Conservation (phyloP, 2,888 invertebrate genomes). For the Merodon equestris region DNA sequence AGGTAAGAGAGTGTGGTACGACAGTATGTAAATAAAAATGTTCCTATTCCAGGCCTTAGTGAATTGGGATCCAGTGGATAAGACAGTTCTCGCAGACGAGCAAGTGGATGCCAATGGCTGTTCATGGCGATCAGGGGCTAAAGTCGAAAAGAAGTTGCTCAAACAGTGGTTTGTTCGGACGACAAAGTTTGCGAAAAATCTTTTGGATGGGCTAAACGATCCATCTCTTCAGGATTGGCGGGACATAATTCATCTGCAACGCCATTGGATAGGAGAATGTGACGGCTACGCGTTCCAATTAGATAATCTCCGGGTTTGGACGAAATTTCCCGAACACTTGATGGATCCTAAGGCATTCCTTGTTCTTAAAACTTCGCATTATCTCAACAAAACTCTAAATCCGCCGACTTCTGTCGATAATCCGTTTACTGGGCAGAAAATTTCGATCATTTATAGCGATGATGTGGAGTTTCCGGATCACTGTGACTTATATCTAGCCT, state of each 20-base stretch:
- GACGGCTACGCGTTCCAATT: conserved; percentile 87
- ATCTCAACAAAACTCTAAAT: conserved; percentile 78
- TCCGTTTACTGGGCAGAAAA: conserved; percentile 83
- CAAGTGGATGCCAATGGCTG: conserved; percentile 95
- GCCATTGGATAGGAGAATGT: conserved; percentile 94
- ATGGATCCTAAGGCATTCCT: conserved; percentile 84
- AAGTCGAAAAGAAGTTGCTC: conserved; percentile 91
- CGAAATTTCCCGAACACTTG: conserved; percentile 85
- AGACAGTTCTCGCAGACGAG: conserved; percentile 98
- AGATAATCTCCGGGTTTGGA: conserved; percentile 83
- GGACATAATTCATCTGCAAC: conserved; percentile 90
- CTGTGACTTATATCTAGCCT: conserved; percentile 86
- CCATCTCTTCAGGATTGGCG: conserved; percentile 87
- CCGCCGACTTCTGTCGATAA: conserved; percentile 81
- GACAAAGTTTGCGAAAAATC: conserved; percentile 87
- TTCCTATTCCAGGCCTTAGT: conserved; percentile 85
- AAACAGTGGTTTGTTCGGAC: conserved; percentile 98
- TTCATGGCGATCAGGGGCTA: conserved; percentile 98
- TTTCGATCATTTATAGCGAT: conserved; percentile 85
- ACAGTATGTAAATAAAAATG: background rate
- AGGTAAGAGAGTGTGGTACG: conserved; percentile 80
- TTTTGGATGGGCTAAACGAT: conserved; percentile 86
- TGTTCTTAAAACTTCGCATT: conserved; percentile 82
- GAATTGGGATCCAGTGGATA: conserved; percentile 99
- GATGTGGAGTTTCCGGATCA: conserved; percentile 82